Evolutionary conservation across 2,797 vertebrate genomes (phyloP).

Genomic region (Steatocranus sp.): DNA sequence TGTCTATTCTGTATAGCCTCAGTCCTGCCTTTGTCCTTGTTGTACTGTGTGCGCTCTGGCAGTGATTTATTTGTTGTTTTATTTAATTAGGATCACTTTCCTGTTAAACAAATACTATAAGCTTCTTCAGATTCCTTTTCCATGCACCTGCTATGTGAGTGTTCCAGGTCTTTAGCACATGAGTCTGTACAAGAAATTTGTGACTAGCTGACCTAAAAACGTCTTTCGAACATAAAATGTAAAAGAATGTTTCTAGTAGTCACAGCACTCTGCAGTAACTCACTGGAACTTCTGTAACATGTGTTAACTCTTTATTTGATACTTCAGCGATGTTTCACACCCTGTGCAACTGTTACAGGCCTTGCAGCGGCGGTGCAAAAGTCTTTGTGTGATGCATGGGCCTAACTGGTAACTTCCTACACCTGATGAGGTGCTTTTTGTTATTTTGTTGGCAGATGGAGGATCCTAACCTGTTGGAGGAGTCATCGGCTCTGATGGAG

Average conservation of each 20-base stretch:
- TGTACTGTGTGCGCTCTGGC: background rate
- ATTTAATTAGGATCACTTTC: background rate
- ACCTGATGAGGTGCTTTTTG: background rate
- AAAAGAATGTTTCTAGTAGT: background rate
- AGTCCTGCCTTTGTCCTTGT: background rate
- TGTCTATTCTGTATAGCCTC: background rate
- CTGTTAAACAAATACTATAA: accelerated
- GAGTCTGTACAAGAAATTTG: background rate
- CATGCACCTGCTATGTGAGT: accelerated
- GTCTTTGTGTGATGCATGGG: background rate
- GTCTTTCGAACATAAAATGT: background rate
- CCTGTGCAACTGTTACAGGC: background rate
- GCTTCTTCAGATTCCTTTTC: background rate
- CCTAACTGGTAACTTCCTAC: background rate
- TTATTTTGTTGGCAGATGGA: slow-evolving; percentile 89
- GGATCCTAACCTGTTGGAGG: slow-evolving; percentile 96
- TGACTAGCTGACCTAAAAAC: background rate
- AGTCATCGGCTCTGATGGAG: slow-evolving; percentile 94
- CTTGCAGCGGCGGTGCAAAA: background rate
- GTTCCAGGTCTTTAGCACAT: accelerated
- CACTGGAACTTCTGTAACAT: background rate
- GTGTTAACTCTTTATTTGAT: background rate
- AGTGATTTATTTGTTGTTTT: accelerated
- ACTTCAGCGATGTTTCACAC: background rate
- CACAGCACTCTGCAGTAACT: background rate